A percentile compares a stretch with the other conserved stretches of the same genome.
Conservation (phyloP, 1,140 invertebrate genomes). For the Tetranychus urticae region DNA sequence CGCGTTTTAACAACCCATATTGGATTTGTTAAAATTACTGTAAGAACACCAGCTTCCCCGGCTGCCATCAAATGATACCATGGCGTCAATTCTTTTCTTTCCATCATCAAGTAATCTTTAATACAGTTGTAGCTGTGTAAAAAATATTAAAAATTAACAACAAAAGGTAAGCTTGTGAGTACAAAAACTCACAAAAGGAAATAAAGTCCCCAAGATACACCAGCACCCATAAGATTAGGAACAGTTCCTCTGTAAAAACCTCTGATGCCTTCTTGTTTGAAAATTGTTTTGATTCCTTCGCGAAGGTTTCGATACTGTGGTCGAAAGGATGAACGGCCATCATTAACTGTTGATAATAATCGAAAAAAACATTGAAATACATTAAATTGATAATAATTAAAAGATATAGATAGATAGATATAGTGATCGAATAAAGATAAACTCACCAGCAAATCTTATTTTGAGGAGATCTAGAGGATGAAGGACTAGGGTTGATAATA, state of each 20-base stretch:
- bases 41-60: conserved; percentile 69
- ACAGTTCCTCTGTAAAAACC: conserved; percentile 83
- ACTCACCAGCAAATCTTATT: conserved; percentile 76
- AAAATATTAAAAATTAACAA: not conserved
- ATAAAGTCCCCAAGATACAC: conserved; percentile 89
- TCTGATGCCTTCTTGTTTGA: conserved; percentile 46
- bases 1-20: conserved; percentile 31
- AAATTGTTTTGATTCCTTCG: conserved; percentile 64
- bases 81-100: conserved; percentile 46
- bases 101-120: conserved; percentile 53
- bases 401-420: not conserved
- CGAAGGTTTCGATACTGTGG: conserved; percentile 68
- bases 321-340: conserved; percentile 43
- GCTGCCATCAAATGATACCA: conserved; percentile 68
- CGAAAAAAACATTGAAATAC: not conserved
- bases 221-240: conserved; percentile 84
- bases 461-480: conserved; percentile 82
- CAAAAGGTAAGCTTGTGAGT: not conserved
- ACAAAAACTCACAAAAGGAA: conserved; percentile 68
- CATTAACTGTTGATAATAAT: conserved; percentile 42
- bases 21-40: conserved; percentile 32
- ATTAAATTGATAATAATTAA: conserved; percentile 6
- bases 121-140: conserved; percentile 64
- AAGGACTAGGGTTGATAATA: conserved; percentile 51
- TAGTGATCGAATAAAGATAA: conserved; percentile 1